phyloP scores from a whole-genome alignment of 2,888 invertebrate genomes.

The Agonum fuliginosum region DNA sequence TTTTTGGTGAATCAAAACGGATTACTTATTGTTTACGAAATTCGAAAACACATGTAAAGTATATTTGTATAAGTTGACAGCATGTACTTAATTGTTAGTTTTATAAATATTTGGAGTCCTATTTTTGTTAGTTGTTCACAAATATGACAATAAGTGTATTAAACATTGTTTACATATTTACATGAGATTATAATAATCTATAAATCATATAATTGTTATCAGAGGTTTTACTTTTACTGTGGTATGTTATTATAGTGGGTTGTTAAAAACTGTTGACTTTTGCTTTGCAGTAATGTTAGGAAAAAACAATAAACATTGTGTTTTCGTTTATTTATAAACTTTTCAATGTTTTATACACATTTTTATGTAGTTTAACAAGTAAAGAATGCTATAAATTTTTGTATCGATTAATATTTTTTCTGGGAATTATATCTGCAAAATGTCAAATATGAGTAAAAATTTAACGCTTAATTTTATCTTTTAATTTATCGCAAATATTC shows the following conservation, averaged over 20 bases:
- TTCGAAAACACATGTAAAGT: no score
- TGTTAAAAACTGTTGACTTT: not conserved
- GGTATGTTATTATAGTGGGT: not conserved
- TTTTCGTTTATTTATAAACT: not conserved
- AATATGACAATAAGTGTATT: not conserved
- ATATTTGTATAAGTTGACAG: not conserved
- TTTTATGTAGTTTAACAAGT: not conserved
- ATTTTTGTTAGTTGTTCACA: no score
- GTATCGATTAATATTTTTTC: conserved; percentile 16
- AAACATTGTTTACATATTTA: conserved; percentile 9
- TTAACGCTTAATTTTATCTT: not conserved
- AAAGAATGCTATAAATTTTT: conserved; percentile 8
- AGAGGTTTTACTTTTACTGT: not conserved
- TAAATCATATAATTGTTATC: conserved; percentile 24
- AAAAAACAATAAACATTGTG: not conserved
- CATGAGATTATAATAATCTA: conserved; percentile 11
- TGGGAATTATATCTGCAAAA: not conserved
- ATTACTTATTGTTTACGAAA: no score
- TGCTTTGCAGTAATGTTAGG: conserved; percentile 1
- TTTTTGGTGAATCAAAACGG: no score
- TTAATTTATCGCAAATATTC: no score
- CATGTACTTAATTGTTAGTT: not conserved
- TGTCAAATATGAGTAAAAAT: not conserved
- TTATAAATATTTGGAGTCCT: not conserved
- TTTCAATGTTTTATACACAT: not conserved